phyloP scores from a whole-genome alignment of 2,888 invertebrate species.

The Apamea crenata region DNA sequence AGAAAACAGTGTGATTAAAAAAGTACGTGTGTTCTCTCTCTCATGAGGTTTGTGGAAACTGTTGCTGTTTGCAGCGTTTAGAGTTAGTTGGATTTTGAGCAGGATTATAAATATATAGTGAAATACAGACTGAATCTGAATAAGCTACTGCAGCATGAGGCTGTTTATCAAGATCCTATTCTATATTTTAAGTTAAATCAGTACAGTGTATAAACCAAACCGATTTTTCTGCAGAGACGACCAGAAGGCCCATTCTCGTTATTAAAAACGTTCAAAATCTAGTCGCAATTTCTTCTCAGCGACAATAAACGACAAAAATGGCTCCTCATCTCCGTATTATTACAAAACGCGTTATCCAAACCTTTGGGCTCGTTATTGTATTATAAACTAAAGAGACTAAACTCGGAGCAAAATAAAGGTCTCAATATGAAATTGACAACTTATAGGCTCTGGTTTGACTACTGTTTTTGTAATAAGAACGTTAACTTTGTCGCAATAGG shows the following conservation, averaged over 20 bases:
- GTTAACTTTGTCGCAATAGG: background rate
- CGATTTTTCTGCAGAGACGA: conserved; percentile 1
- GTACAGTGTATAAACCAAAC: background rate
- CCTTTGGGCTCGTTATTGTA: background rate
- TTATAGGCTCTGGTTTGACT: background rate
- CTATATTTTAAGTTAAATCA: background rate
- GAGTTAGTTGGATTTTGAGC: conserved; percentile 29
- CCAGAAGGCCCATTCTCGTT: background rate
- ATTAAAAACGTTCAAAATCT: background rate
- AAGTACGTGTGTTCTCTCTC: conserved; percentile 61
- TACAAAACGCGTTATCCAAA: background rate
- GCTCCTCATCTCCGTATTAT: background rate
- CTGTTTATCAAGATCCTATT: conserved; percentile 31
- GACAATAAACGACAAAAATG: too few species aligned
- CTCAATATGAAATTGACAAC: background rate
- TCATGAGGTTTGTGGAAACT: conserved; percentile 54
- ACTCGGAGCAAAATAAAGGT: background rate
- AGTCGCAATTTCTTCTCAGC: background rate
- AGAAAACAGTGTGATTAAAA: conserved; percentile 59
- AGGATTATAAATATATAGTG: conserved; percentile 29
- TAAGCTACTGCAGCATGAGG: conserved; percentile 3
- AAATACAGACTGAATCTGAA: conserved; percentile 40
- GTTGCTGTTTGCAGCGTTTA: conserved; percentile 49
- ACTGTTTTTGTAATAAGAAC: background rate
- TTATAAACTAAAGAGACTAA: background rate